Evolutionary conservation across 1,140 invertebrate genomes (phyloP).

Genomic region (Heliconius nattereri): DNA sequence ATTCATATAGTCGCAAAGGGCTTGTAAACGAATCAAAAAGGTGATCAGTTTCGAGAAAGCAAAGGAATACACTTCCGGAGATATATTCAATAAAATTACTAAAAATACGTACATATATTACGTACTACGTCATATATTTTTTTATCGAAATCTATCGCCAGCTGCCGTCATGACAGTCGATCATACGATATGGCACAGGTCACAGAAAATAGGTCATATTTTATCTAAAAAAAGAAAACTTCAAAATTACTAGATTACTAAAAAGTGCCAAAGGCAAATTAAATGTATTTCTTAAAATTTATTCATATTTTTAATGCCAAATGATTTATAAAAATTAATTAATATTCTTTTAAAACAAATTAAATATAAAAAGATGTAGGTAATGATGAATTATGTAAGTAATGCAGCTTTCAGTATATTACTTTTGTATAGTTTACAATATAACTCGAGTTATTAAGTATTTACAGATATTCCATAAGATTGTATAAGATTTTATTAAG

Average conservation of each 20-base stretch:
- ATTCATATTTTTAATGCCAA: too few relatives aligned
- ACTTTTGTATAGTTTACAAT: neutral
- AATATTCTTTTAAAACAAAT: neutral
- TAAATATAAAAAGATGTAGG: neutral
- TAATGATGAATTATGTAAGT: neutral
- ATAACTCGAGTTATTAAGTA: neutral
- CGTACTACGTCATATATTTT: neutral
- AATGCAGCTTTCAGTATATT: neutral
- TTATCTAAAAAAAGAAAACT: neutral
- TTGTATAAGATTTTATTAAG: neutral
- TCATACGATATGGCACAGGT: conserved; percentile 17
- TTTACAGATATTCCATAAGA: neutral
- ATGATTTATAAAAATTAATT: neutral
- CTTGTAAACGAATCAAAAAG: too few relatives aligned
- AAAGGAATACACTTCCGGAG: too few relatives aligned
- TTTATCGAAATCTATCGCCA: neutral
- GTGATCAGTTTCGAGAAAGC: too few relatives aligned
- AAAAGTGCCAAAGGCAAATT: neutral
- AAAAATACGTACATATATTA: conserved; percentile 15
- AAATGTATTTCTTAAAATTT: neutral
- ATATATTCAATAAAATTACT: neutral
- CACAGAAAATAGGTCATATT: conserved; percentile 23
- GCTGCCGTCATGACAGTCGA: neutral
- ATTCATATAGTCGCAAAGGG: too few relatives aligned
- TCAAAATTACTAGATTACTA: neutral